Percentiles rank a stretch among this genome's conserved stretches.
These are phyloP conservation scores for Heteromurus nitidus DNA, from an alignment of 2,888 invertebrate species.

Conservation along the genomic window DNA sequence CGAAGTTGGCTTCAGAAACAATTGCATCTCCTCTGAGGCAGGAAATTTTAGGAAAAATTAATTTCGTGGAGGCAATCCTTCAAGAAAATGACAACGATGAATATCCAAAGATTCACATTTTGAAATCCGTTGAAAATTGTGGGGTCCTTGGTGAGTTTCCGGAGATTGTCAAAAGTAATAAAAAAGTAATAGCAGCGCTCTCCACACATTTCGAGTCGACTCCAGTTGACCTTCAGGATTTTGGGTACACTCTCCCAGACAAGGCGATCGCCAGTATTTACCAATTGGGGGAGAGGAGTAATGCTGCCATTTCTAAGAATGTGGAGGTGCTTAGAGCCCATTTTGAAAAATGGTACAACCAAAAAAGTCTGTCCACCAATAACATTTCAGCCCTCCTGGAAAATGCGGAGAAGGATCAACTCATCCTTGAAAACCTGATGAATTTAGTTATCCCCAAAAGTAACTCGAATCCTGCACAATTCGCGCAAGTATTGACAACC, in stretches of 20 bases:
- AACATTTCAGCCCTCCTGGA: not conserved
- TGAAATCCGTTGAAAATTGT: not conserved
- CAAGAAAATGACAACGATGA: not conserved
- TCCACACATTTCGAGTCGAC: not conserved
- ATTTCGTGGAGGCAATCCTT: slow-evolving; percentile 10
- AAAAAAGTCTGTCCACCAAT: not conserved
- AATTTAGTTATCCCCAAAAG: no score
- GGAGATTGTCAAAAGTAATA: not conserved
- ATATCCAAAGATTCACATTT: not conserved
- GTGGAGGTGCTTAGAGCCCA: not conserved
- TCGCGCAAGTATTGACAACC: not conserved
- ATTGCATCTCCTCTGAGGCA: not conserved
- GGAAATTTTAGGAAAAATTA: not conserved
- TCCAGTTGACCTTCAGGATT: not conserved
- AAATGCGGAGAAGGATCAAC: not conserved
- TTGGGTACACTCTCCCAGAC: not conserved
- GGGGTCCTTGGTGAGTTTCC: not conserved
- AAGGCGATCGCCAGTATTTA: not conserved
- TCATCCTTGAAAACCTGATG: no score
- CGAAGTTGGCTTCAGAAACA: not conserved
- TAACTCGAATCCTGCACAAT: not conserved
- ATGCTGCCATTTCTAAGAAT: not conserved
- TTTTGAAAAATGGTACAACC: not conserved
- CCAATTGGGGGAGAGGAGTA: not conserved
- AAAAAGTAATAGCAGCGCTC: not conserved